Conservation (phyloP, 2,113 vertebrate species). For the Bubo bubo region DNA sequence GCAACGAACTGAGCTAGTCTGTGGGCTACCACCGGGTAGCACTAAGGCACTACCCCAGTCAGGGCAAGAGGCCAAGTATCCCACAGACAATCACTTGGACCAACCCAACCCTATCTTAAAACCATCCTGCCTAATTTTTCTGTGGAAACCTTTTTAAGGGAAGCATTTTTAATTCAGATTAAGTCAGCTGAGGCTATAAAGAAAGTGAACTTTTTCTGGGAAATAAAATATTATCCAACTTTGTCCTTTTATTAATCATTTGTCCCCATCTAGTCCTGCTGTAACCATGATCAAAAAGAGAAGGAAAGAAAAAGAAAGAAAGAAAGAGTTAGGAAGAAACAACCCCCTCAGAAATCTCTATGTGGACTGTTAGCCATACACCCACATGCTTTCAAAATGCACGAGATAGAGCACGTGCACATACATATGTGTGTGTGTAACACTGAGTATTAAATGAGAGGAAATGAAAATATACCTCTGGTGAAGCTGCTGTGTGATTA, state of each 20-base stretch:
- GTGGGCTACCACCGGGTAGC: rapidly evolving
- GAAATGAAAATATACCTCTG: neutral
- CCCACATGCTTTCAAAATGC: neutral
- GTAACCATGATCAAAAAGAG: neutral
- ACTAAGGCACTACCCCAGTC: neutral
- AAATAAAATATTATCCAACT: neutral
- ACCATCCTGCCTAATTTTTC: neutral
- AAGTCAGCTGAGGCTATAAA: neutral
- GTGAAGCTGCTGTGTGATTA: neutral
- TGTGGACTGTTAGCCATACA: neutral
- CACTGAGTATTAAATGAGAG: neutral
- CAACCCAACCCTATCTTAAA: neutral
- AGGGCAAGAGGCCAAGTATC: neutral
- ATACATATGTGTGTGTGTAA: neutral
- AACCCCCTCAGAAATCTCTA: neutral
- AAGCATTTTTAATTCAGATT: neutral
- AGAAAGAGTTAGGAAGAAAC: neutral
- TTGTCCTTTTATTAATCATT: neutral
- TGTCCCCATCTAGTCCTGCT: neutral
- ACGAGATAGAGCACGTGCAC: neutral
- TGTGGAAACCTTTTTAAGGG: neutral
- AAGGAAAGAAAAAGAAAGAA: neutral
- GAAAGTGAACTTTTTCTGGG: neutral
- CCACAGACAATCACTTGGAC: neutral
- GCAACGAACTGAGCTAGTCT: neutral